Evolutionary conservation across 1,140 invertebrate genomes (phyloP).

Genomic region (Pemphigus obesinymphae): DNA sequence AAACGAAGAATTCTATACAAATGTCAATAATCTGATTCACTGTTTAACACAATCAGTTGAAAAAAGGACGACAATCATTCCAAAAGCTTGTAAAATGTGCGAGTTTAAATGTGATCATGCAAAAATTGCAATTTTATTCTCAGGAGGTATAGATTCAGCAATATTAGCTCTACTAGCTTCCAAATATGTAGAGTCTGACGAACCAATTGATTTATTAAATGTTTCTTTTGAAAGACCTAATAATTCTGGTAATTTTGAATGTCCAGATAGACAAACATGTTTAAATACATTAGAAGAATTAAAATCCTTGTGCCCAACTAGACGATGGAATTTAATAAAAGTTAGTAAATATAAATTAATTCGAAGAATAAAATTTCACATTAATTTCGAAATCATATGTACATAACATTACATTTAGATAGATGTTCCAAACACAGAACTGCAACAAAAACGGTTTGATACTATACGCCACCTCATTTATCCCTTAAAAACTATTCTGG

Average conservation of each 20-base stretch:
- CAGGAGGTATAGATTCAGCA: slow-evolving; percentile 91
- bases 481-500: slow-evolving; percentile 81
- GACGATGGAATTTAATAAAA: slow-evolving; percentile 69
- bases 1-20: slow-evolving; percentile 41
- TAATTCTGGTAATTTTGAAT: slow-evolving; percentile 52
- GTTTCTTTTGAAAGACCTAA: slow-evolving; percentile 75
- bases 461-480: slow-evolving; percentile 72
- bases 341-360: slow-evolving; percentile 49
- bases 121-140: slow-evolving; percentile 83
- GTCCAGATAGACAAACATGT: slow-evolving; percentile 79
- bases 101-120: slow-evolving; percentile 56
- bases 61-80: slow-evolving; percentile 60
- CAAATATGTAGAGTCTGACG: slow-evolving; percentile 61
- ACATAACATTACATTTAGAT: slow-evolving; percentile 55
- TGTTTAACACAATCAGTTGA: slow-evolving; percentile 62
- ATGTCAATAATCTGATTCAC: slow-evolving; percentile 54
- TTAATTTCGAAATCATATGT: too few species aligned
- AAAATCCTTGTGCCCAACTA: slow-evolving; percentile 60
- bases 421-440: slow-evolving; percentile 67
- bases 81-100: slow-evolving; percentile 64
- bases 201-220: slow-evolving; percentile 91
- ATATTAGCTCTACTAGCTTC: slow-evolving; percentile 77
- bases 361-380: background rate
- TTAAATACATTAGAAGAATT: slow-evolving; percentile 69
- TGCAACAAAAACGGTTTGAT: slow-evolving; percentile 56